phyloP scores from a whole-genome alignment of 1,140 invertebrate genomes.

The Pachypsylla venusta region DNA sequence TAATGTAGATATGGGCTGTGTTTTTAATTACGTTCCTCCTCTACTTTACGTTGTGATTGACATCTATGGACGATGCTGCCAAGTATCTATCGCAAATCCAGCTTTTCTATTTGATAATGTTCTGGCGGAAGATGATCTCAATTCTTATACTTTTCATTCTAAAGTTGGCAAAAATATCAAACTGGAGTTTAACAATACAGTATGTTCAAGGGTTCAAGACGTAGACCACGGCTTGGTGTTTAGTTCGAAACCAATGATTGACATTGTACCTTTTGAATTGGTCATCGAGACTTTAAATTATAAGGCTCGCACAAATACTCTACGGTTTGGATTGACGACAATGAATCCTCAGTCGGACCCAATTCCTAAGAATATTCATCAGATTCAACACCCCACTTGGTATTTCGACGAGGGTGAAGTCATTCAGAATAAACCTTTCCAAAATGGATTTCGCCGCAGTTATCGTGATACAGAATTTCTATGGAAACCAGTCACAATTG shows the following conservation, averaged over 20 bases:
- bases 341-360: background rate
- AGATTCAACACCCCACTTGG: background rate
- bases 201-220: background rate
- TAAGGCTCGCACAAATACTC: background rate
- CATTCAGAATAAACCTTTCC: background rate
- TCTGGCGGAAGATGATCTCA: background rate
- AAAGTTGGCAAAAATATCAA: background rate
- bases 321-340: background rate
- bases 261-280: background rate
- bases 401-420: background rate
- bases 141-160: background rate
- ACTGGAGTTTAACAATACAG: background rate
- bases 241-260: background rate
- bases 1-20: slow-evolving; percentile 76
- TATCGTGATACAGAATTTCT: background rate
- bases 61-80: slow-evolving; percentile 84
- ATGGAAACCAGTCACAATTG: background rate
- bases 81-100: slow-evolving; percentile 39
- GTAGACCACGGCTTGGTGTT: background rate
- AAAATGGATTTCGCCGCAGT: background rate
- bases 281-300: background rate
- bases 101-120: background rate
- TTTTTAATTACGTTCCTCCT: slow-evolving; percentile 62
- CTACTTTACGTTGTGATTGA: slow-evolving; percentile 89
- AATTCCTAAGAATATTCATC: background rate